Conservation (phyloP, 30 jellyfish, hydroid and myxozoan genomes). For the Aurelia sp. region DNA sequence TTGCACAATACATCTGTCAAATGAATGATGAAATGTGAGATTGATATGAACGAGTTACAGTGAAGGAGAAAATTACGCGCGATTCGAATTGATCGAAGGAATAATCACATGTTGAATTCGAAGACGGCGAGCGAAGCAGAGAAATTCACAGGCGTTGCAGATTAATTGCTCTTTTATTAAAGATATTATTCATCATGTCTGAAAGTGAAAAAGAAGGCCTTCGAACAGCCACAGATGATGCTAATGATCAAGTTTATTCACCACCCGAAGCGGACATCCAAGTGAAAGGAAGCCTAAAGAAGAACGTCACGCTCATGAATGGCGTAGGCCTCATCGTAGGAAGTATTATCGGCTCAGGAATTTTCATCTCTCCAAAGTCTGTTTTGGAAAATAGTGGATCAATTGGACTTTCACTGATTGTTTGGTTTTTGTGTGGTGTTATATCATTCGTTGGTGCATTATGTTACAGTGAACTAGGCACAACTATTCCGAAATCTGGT, state of each 20-base stretch:
- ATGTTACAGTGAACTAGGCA: constrained; percentile 88
- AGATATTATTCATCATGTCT: constrained; percentile 49
- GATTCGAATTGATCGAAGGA: too few relatives aligned
- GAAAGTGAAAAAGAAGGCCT: constrained; percentile 70
- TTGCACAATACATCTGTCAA: too few relatives aligned
- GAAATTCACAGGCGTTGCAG: neutral
- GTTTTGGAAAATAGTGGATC: constrained; percentile 63
- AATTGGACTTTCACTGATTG: constrained; percentile 72
- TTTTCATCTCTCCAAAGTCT: constrained; percentile 78
- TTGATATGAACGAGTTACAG: too few relatives aligned
- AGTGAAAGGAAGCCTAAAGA: constrained; percentile 63
- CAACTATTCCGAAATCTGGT: constrained; percentile 79
- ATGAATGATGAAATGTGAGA: too few relatives aligned
- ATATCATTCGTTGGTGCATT: constrained; percentile 77
- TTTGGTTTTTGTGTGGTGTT: constrained; percentile 85
- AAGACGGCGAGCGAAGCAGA: too few relatives aligned
- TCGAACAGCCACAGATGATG: constrained; percentile 76
- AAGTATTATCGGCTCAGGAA: constrained; percentile 89
- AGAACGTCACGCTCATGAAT: constrained; percentile 66
- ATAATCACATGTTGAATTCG: too few relatives aligned
- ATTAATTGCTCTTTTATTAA: neutral
- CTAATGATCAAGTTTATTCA: constrained; percentile 51
- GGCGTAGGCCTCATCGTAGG: constrained; percentile 93
- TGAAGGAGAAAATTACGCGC: too few relatives aligned
- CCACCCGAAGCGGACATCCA: constrained; percentile 70